Evolutionary conservation across 2,797 vertebrate genomes (phyloP), one percentile per base, ranked within the genome.

Genomic region (Lepus oiostolus): DNA sequence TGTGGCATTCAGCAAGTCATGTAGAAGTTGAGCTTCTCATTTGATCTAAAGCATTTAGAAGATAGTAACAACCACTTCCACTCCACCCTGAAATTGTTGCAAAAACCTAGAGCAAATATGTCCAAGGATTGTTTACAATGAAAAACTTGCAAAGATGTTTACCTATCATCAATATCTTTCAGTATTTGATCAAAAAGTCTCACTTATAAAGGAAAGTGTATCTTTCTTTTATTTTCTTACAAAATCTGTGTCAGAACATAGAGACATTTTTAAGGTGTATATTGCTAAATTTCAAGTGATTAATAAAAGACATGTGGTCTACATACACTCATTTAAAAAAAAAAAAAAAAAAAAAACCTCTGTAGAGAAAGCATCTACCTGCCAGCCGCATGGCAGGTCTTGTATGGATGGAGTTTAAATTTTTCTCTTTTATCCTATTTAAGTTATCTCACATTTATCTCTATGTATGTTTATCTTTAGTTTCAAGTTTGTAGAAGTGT

Each of bases 251-350:
- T 94, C 70, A 82, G n/a, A 79, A 77, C 30, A 38, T 68, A n/a
- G 12, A 96, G n/a, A 30, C 16, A 22, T 88, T 85, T 85, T 35
- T 58, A 91, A 82, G 71, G 88, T 47, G 38, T 12, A 47, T 13
- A 16, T 38, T 91, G 58, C 79, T 54, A 82, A 90, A 62, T 84
- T 50, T 82, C 30, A 63, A 76, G 62, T 77, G 81, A 93, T 86
- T 95, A 92, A 71, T 60, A 87, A 89, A 84, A 86, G 32, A 76
- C 76, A 94, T 77, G 30, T 94, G 92, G 22, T 52, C 38, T 68
- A 54, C 14, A 86, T 50, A 52, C 50, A 89, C 54, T 85, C 38
- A 85, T 83, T 28, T n/a, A 83, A 42, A 22, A 32, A 72, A 71
- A 72, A 85, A 72, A 71, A 72, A 85, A 38, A 54, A 13, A 58